Evolutionary conservation across 2,888 invertebrate species (phyloP).

Genomic region (Schrankia costaestrigalis): DNA sequence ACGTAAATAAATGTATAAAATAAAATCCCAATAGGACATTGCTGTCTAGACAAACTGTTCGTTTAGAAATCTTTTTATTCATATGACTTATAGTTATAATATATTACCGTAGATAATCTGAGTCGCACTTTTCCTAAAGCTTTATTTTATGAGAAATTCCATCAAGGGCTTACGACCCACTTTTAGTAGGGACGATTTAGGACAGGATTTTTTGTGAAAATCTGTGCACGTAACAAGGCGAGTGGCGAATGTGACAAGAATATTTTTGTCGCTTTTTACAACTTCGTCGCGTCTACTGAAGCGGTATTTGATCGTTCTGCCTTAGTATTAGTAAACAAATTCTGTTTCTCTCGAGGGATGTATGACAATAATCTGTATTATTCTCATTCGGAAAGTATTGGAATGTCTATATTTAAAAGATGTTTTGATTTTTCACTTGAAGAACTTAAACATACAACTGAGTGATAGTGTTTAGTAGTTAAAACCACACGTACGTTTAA

Average conservation of each 20-base stretch:
- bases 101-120: constrained; percentile 23
- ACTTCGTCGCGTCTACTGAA: constrained; percentile 14
- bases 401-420: no score
- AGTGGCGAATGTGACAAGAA: constrained; percentile 41
- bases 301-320: constrained; percentile 12
- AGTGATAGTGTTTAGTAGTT: no score
- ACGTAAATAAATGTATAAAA: no score
- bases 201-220: constrained; percentile 42
- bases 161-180: constrained; percentile 43
- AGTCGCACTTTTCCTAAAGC: constrained; percentile 23
- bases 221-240: constrained; percentile 44
- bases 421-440: no score
- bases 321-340: constrained; percentile 30
- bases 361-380: constrained; percentile 15
- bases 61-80: no score
- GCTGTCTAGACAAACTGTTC: no score
- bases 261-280: constrained; percentile 36
- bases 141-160: constrained; percentile 42
- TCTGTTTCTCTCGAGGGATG: constrained; percentile 10
- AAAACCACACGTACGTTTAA: no score
- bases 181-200: constrained; percentile 39
- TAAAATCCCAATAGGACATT: no score
- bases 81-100: no score
- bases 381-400: no score
- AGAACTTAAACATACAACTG: no score